These are phyloP conservation scores for Festucalex cinctus DNA, from an alignment of 2,113 vertebrate species.

Conservation along the genomic window DNA sequence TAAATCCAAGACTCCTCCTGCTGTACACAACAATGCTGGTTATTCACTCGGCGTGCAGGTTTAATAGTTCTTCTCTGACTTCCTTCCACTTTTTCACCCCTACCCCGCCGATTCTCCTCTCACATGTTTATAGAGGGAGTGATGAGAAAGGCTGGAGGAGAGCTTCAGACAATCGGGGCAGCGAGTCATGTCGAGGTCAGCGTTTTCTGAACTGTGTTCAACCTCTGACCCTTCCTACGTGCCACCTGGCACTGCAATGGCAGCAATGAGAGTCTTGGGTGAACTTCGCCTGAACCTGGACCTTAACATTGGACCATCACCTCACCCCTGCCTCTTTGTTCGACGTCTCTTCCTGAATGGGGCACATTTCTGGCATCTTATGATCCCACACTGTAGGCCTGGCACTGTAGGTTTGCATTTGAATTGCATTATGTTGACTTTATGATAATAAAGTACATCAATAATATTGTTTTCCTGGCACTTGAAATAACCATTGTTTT, in stretches of 20 bases:
- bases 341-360: slow-evolving; percentile 9
- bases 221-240: slow-evolving; percentile 79
- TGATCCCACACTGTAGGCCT: neutral
- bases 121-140: slow-evolving; percentile 75
- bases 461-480: neutral
- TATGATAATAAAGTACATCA: neutral
- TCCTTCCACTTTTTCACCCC: slow-evolving; percentile 63
- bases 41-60: slow-evolving; percentile 73
- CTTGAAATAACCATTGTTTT: neutral
- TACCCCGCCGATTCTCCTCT: slow-evolving; percentile 43
- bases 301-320: slow-evolving; percentile 78
- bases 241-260: slow-evolving; percentile 69
- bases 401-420: neutral
- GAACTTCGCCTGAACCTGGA: slow-evolving; percentile 93
- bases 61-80: slow-evolving; percentile 70
- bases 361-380: slow-evolving; percentile 6
- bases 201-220: slow-evolving; percentile 80
- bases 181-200: slow-evolving; percentile 72
- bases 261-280: slow-evolving; percentile 54
- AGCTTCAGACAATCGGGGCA: slow-evolving; percentile 60
- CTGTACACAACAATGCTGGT: slow-evolving; percentile 80
- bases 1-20: slow-evolving; percentile 87
- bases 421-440: neutral
- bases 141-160: slow-evolving; percentile 58
- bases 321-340: slow-evolving; percentile 35